A percentile compares a stretch with the other conserved stretches of the same genome.
Evolutionary conservation across 2,888 invertebrate genomes (phyloP).

Genomic region (Cylindroiulus punctatus): DNA sequence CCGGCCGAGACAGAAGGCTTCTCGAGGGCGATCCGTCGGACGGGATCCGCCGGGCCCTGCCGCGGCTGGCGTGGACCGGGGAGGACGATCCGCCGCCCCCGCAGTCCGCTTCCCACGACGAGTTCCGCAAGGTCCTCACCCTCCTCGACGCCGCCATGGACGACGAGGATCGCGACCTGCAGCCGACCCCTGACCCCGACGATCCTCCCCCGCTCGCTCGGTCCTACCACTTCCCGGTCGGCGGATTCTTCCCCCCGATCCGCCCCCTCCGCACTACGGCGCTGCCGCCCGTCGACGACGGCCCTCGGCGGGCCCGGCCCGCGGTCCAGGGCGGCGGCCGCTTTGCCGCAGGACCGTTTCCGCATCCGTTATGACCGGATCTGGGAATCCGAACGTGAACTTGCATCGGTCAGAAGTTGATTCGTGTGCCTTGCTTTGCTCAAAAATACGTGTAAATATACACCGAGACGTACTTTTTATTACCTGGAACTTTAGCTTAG

Average conservation of each 20-base stretch:
- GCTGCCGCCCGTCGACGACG: not conserved
- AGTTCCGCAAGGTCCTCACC: conserved; percentile 21
- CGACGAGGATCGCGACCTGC: not conserved
- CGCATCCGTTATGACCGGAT: not conserved
- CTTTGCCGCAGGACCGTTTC: not conserved
- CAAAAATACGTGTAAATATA: too few relatives aligned
- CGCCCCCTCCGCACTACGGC: conserved; percentile 15
- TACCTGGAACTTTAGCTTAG: too few relatives aligned
- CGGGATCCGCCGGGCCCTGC: not conserved
- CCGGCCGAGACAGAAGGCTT: too few relatives aligned
- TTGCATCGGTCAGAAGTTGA: too few relatives aligned
- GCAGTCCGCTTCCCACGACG: not conserved
- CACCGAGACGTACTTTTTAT: too few relatives aligned
- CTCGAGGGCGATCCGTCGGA: too few relatives aligned
- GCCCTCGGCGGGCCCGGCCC: not conserved
- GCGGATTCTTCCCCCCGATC: not conserved
- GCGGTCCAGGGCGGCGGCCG: not conserved
- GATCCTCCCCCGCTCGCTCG: not conserved
- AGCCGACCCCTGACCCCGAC: not conserved
- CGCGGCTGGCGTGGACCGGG: not conserved
- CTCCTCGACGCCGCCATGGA: conserved; percentile 39
- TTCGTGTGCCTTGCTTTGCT: too few relatives aligned
- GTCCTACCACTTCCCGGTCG: not conserved
- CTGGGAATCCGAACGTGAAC: too few relatives aligned
- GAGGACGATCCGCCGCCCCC: not conserved